Evolutionary conservation across 2,888 invertebrate species (phyloP).

Genomic region (Lissocephala sabroskyi): DNA sequence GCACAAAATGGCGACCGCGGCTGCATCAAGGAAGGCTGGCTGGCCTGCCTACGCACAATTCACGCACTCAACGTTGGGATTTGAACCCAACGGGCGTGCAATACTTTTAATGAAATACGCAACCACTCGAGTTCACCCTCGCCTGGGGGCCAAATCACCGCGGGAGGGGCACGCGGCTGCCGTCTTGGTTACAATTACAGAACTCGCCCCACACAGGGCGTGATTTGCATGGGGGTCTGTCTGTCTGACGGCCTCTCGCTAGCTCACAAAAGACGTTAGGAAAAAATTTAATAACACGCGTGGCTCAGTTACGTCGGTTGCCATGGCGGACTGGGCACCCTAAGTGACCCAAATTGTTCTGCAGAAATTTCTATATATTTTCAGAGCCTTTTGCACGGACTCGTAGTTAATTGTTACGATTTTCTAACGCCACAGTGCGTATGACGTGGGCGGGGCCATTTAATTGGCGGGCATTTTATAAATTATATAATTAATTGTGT

Average conservation of each 20-base stretch:
- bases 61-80: too few species aligned
- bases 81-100: conserved; percentile 25
- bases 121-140: conserved; percentile 9
- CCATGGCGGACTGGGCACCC: too few species aligned
- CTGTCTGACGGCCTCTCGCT: too few species aligned
- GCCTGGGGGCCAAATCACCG: too few species aligned
- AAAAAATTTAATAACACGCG: too few species aligned
- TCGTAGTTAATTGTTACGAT: conserved; percentile 20
- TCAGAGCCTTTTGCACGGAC: background rate
- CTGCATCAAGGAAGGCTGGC: background rate
- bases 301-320: too few species aligned
- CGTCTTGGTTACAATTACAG: too few species aligned
- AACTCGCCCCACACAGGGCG: too few species aligned
- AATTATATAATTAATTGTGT: conserved; percentile 45
- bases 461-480: conserved; percentile 19
- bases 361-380: background rate
- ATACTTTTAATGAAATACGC: conserved; percentile 61
- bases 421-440: conserved; percentile 38
- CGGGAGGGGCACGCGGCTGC: too few species aligned
- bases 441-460: conserved; percentile 28
- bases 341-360: conserved; percentile 53
- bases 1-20: background rate
- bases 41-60: too few species aligned
- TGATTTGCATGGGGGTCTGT: too few species aligned
- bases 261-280: too few species aligned